phyloP scores from a whole-genome alignment of 2,113 vertebrate genomes.

The Neogale vison region DNA sequence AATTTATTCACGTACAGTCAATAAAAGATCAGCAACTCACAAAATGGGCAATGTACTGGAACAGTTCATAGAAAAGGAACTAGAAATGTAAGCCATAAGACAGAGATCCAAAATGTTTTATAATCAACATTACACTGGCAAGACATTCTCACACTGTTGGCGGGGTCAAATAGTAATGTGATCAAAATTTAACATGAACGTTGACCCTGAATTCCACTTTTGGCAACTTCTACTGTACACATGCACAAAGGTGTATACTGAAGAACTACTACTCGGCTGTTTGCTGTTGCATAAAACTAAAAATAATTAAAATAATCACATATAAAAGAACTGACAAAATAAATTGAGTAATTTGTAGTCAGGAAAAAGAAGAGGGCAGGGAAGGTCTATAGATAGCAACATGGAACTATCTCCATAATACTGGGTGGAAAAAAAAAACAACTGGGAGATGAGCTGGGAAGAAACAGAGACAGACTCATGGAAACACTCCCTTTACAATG shows the following conservation, averaged over 20 bases:
- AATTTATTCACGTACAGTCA: background rate
- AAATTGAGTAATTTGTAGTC: background rate
- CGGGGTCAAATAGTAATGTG: background rate
- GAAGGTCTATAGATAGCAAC: background rate
- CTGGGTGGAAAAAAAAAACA: background rate
- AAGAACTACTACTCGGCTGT: background rate
- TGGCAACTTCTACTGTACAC: background rate
- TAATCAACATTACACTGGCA: background rate
- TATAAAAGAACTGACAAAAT: background rate
- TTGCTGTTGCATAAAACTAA: background rate
- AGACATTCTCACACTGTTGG: background rate
- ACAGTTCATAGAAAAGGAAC: background rate
- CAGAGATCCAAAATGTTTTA: background rate
- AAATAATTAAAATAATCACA: slow-evolving; percentile 16
- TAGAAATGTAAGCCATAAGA: background rate
- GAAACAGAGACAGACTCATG: background rate
- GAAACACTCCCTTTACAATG: background rate
- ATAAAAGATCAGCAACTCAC: slow-evolving; percentile 21
- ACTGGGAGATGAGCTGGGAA: background rate
- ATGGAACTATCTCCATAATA: background rate
- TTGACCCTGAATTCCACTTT: slow-evolving; percentile 17
- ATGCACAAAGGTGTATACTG: background rate
- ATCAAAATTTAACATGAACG: slow-evolving; percentile 16
- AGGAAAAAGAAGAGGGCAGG: background rate
- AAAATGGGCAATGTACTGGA: background rate